Percentiles rank a stretch among this genome's conserved stretches.
phyloP scores from a whole-genome alignment of 2,113 vertebrate species.

The Otis tarda region DNA sequence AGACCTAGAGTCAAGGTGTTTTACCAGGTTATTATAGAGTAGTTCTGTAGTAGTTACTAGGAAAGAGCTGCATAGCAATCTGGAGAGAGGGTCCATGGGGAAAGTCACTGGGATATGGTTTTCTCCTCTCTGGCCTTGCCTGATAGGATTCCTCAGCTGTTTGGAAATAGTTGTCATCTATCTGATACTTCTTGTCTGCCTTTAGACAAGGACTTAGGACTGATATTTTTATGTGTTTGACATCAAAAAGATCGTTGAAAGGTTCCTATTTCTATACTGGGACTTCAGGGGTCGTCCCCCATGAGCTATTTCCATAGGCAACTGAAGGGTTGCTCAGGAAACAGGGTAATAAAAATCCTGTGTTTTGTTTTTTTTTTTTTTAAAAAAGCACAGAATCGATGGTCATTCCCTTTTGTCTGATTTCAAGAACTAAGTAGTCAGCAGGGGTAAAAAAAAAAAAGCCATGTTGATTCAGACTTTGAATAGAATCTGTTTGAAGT shows the following conservation, averaged over 20 bases:
- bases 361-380: too few relatives aligned
- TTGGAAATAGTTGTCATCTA: background rate
- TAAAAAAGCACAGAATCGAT: background rate
- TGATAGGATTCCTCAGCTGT: background rate
- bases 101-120: background rate
- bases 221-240: background rate
- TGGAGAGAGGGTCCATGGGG: background rate
- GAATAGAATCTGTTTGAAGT: background rate
- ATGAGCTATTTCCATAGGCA: background rate
- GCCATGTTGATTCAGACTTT: background rate
- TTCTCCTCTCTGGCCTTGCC: background rate
- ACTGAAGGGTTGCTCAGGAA: background rate
- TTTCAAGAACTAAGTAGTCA: background rate
- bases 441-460: background rate
- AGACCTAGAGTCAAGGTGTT: background rate
- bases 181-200: background rate
- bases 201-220: background rate
- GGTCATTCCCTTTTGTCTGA: background rate
- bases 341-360: background rate
- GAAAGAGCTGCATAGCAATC: background rate
- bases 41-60: background rate
- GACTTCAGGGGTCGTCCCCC: background rate
- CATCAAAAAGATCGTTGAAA: background rate
- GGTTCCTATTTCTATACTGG: background rate
- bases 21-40: background rate